Evolutionary conservation across 2,888 invertebrate species (phyloP).

Genomic region (Volucella inanis): DNA sequence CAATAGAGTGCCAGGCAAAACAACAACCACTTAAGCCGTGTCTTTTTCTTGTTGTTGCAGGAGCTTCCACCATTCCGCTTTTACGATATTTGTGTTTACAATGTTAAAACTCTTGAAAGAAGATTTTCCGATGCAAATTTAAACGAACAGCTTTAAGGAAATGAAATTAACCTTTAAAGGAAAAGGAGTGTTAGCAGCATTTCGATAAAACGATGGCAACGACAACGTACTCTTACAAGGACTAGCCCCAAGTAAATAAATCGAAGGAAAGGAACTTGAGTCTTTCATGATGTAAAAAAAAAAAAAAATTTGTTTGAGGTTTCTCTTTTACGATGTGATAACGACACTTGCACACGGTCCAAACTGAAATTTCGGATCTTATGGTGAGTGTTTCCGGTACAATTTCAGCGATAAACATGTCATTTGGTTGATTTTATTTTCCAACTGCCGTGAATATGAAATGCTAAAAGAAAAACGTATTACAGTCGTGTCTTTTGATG

Average conservation of each 20-base stretch:
- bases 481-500: conserved; percentile 12
- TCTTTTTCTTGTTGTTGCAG: neutral
- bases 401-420: conserved; percentile 68
- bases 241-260: conserved; percentile 61
- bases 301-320: conserved; percentile 58
- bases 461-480: conserved; percentile 11
- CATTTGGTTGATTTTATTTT: conserved; percentile 66
- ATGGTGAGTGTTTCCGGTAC: conserved; percentile 63
- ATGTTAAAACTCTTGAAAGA: conserved; percentile 29
- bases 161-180: conserved; percentile 47
- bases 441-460: conserved; percentile 51
- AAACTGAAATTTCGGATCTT: conserved; percentile 60
- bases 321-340: conserved; percentile 67
- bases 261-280: conserved; percentile 49
- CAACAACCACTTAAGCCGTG: conserved; percentile 57
- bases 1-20: conserved; percentile 60
- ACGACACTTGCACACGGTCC: conserved; percentile 66
- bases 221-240: neutral
- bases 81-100: conserved; percentile 28
- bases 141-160: conserved; percentile 53
- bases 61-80: conserved; percentile 22
- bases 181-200: conserved; percentile 34
- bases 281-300: conserved; percentile 43
- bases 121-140: conserved; percentile 47
- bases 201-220: conserved; percentile 41